Percentiles rank a stretch among this genome's conserved stretches.
Conservation (phyloP, 2,888 invertebrate genomes). For the Taphrorychus bicolor region DNA sequence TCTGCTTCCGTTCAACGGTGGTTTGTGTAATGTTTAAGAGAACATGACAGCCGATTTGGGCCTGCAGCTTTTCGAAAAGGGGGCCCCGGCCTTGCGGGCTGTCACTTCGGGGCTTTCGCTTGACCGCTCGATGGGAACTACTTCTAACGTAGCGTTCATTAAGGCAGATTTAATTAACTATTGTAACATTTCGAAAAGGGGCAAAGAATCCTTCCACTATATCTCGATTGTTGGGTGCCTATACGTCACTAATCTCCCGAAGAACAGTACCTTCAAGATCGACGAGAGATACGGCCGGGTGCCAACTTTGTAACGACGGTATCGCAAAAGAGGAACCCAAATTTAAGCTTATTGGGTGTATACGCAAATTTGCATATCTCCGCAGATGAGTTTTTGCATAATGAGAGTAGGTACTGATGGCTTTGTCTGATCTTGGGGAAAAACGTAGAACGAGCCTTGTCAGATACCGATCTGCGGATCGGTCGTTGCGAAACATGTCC, state of each 20-base stretch:
- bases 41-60: constrained; percentile 46
- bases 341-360: constrained; percentile 39
- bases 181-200: constrained; percentile 2
- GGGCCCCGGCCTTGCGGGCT: constrained; percentile 31
- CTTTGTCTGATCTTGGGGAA: constrained; percentile 27
- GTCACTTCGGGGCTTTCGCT: constrained; percentile 41
- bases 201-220: neutral
- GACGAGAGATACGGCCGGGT: constrained; percentile 27
- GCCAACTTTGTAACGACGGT: constrained; percentile 33
- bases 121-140: constrained; percentile 34
- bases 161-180: constrained; percentile 26
- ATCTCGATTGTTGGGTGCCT: neutral
- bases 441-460: constrained; percentile 19
- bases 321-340: constrained; percentile 29
- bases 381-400: constrained; percentile 36
- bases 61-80: constrained; percentile 39
- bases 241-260: neutral
- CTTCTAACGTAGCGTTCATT: constrained; percentile 30
- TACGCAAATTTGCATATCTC: constrained; percentile 34
- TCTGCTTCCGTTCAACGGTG: constrained; percentile 31
- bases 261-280: constrained; percentile 16
- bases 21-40: constrained; percentile 39
- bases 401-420: constrained; percentile 39
- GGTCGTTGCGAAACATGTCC: constrained; percentile 15
- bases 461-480: constrained; percentile 20